Base-by-base conservation (phyloP, 1,140 invertebrate species). In the Xylocopa sonorina region DNA sequence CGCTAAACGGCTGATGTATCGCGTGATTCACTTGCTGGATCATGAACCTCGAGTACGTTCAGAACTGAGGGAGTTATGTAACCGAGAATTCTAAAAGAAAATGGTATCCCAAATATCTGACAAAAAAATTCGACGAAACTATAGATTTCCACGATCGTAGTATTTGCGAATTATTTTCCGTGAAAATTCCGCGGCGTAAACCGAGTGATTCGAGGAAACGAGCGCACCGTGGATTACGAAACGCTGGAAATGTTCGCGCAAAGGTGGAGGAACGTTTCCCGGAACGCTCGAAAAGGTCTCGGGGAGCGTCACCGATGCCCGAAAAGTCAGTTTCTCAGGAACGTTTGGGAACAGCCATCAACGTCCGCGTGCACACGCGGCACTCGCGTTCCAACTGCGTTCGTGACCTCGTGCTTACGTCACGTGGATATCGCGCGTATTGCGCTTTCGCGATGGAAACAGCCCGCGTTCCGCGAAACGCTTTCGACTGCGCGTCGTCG, bases 381-480 rank as follows among this genome's bases (percentile, higher is more conserved):
- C 0, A 21, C 21, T 34, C 14, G 48, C 29, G 6, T n/a, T n/a
- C n/a, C 32, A 2, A 55, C n/a, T 69, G 24, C 51, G 57, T 71
- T 57, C 24, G 51, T 43, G 38, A 57, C 50, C 68, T 27, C n/a
- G 51, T n/a, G 68, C 68, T 57, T 71, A 50, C 68, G 51, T 71
- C 67, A 57, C 68, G 24, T 9, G 14, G 24, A 57, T 71, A 55
- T 71, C 68, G 21, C 68, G 21, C 34, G 51, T 41, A 55, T 6
- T 41, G 67, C 50, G 32, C 46, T 67, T 51, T 68, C 50, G 66
- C 50, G 51, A 51, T 57, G 51, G 57, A 57, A 71, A 71, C 51
- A 29, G 34, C 18, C n/a, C 16, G 29, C 55, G 21, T 55, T 29
- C 34, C 34, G 51, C 21, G 67, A 57, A 57, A 71, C 43, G 24